Conservation (phyloP, 2,797 vertebrate genomes). For the Euphonia xanthogaster region DNA sequence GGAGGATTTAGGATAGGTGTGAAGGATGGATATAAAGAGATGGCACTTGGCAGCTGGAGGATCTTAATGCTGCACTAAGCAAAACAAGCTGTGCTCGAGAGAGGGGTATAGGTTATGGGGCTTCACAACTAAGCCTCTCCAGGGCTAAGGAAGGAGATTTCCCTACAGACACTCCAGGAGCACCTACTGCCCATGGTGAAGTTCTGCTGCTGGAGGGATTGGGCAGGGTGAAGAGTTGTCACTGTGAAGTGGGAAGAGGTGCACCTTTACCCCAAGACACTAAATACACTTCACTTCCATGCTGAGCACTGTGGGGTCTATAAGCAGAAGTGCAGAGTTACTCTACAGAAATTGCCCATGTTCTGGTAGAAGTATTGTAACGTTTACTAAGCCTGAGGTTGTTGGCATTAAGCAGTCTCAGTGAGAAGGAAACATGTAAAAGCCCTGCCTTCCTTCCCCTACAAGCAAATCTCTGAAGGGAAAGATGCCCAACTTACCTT, state of each 20-base stretch:
- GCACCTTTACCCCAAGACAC: background rate
- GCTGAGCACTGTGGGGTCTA: background rate
- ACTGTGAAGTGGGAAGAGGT: rapidly evolving
- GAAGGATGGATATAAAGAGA: background rate
- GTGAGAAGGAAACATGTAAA: background rate
- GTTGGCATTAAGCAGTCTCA: background rate
- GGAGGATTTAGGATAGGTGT: background rate
- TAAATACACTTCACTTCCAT: rapidly evolving
- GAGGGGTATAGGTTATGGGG: background rate
- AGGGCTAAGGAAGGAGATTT: rapidly evolving
- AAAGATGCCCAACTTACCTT: background rate
- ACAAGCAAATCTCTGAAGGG: background rate
- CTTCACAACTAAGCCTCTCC: background rate
- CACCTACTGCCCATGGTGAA: background rate
- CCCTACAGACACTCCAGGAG: background rate
- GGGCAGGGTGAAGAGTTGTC: background rate
- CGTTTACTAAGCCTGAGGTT: background rate
- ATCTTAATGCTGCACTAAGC: background rate
- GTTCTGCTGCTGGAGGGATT: background rate
- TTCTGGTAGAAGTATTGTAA: background rate
- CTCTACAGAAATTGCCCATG: background rate
- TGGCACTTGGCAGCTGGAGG: background rate
- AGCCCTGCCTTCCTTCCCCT: background rate
- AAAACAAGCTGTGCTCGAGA: background rate
- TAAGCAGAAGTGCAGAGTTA: background rate